Conservation (phyloP, 30 jellyfish, hydroid and myxozoan genomes). For the Clytia hemisphaerica region DNA sequence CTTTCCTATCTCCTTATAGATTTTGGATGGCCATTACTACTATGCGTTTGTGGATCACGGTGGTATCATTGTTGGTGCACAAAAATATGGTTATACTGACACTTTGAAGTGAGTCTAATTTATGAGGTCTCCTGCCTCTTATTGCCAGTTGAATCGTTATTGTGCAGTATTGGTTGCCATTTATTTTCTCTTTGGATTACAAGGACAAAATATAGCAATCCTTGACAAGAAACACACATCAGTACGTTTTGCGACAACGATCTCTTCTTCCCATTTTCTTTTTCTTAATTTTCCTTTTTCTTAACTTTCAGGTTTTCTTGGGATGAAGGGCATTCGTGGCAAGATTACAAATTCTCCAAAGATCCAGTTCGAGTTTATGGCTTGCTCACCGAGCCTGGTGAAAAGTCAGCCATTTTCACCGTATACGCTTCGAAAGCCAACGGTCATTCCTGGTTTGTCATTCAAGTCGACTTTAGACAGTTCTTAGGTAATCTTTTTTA, state of each 20-base stretch:
- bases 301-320: slow-evolving; percentile 69
- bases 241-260: too few species aligned
- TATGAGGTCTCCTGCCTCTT: neutral
- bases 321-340: slow-evolving; percentile 82
- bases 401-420: slow-evolving; percentile 68
- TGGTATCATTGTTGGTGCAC: slow-evolving; percentile 70
- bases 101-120: slow-evolving; percentile 32
- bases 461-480: slow-evolving; percentile 67
- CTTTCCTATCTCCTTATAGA: slow-evolving; percentile 30
- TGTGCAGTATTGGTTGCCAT: too few species aligned
- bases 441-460: slow-evolving; percentile 62
- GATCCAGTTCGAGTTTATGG: slow-evolving; percentile 67
- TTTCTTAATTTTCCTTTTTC: too few species aligned
- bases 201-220: too few species aligned
- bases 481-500: slow-evolving; percentile 48
- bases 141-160: too few species aligned
- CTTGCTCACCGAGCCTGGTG: slow-evolving; percentile 92
- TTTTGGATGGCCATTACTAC: slow-evolving; percentile 62
- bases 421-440: slow-evolving; percentile 57
- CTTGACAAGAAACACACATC: too few species aligned
- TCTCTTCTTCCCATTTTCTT: too few species aligned
- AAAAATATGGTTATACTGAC: slow-evolving; percentile 53
- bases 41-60: slow-evolving; percentile 91
- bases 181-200: too few species aligned
- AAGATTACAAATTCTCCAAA: slow-evolving; percentile 34